Conservation (phyloP, 2,888 invertebrate genomes). For the Zaprionus obscuricornis region DNA sequence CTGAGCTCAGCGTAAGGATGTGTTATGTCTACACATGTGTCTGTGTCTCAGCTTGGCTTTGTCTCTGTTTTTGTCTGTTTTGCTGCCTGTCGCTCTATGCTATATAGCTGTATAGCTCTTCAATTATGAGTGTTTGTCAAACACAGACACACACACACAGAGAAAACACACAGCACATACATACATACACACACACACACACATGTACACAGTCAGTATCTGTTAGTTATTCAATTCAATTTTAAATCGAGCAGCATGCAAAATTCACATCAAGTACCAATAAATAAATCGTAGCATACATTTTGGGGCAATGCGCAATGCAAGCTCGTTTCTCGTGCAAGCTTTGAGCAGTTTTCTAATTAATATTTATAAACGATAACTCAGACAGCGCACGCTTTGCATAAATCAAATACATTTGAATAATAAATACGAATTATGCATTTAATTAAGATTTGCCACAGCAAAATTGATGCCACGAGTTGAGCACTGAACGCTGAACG, state of each 20-base stretch:
- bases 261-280: slow-evolving; percentile 31
- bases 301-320: slow-evolving; percentile 6
- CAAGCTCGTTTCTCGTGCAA: too few relatives aligned
- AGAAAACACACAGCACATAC: too few relatives aligned
- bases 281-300: slow-evolving; percentile 39
- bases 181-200: background rate
- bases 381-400: slow-evolving; percentile 53
- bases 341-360: slow-evolving; percentile 53
- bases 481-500: slow-evolving; percentile 2
- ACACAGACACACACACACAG: slow-evolving; percentile 14
- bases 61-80: slow-evolving; percentile 1
- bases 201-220: too few relatives aligned
- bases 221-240: slow-evolving; percentile 60
- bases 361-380: slow-evolving; percentile 69
- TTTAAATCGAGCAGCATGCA: slow-evolving; percentile 22
- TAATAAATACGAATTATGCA: slow-evolving; percentile 78
- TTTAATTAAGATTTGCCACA: slow-evolving; percentile 75
- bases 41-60: background rate
- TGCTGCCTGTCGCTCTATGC: background rate
- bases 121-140: slow-evolving; percentile 46
- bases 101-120: slow-evolving; percentile 24
- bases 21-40: slow-evolving; percentile 5
- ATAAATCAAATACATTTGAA: slow-evolving; percentile 75
- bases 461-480: slow-evolving; percentile 5
- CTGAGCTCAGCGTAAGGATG: too few relatives aligned